A percentile compares a stretch with the other conserved stretches of the same genome.
Evolutionary conservation across 2,113 vertebrate species (phyloP).

Genomic region (Bettongia penicillata): DNA sequence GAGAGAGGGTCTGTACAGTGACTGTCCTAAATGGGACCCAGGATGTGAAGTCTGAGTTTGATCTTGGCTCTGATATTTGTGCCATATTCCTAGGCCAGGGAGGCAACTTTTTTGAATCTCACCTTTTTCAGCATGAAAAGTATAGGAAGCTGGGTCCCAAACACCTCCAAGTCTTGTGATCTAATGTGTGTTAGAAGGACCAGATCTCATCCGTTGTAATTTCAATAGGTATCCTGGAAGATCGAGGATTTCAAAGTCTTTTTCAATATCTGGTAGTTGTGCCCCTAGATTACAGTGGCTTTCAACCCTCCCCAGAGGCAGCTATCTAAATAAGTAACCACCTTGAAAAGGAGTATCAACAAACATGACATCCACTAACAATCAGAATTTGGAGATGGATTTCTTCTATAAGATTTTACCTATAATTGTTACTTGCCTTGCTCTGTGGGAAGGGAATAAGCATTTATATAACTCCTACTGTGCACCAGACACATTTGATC

Average conservation of each 20-base stretch:
- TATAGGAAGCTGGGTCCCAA: background rate
- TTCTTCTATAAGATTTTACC: background rate
- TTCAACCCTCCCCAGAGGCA: background rate
- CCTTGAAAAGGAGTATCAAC: background rate
- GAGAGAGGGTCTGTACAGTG: background rate
- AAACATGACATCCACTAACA: background rate
- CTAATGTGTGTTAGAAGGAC: background rate
- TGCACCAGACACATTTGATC: background rate
- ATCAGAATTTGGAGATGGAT: background rate
- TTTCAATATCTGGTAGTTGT: background rate
- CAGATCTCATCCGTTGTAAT: background rate
- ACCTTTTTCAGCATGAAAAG: background rate
- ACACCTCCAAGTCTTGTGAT: background rate
- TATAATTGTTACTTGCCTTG: background rate
- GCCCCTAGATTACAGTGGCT: background rate
- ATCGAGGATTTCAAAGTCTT: background rate
- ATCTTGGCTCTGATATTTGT: background rate
- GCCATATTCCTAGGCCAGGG: background rate
- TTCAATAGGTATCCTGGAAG: background rate
- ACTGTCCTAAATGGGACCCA: background rate
- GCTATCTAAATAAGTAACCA: background rate
- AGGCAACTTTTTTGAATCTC: background rate
- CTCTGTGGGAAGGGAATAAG: background rate
- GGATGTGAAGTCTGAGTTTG: background rate
- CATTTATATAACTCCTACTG: background rate